Conservation (phyloP, 1,140 invertebrate species). For the Antheraea mylitta region DNA sequence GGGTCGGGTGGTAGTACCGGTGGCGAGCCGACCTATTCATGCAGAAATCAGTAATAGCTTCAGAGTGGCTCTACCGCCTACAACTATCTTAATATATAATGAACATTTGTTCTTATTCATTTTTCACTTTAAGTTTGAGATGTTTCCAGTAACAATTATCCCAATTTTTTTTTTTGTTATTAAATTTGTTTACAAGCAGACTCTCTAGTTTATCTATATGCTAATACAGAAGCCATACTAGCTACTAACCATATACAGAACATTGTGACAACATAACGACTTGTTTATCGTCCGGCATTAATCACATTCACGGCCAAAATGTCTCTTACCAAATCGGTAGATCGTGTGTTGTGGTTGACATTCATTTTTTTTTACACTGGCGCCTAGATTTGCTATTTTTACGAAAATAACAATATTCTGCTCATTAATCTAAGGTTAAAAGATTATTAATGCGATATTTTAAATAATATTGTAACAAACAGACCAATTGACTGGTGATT, state of each 20-base stretch:
- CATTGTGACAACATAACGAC: conserved; percentile 24
- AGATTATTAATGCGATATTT: background rate
- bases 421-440: conserved; percentile 7
- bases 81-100: background rate
- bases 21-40: too few relatives aligned
- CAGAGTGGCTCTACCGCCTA: too few relatives aligned
- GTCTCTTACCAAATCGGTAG: conserved; percentile 40
- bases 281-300: conserved; percentile 51
- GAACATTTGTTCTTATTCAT: background rate
- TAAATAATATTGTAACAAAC: background rate
- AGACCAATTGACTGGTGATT: background rate
- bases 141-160: background rate
- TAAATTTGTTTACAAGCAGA: background rate
- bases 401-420: conserved; percentile 20
- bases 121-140: background rate
- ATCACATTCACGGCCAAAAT: conserved; percentile 36
- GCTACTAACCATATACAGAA: conserved; percentile 25
- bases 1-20: too few relatives aligned
- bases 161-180: background rate
- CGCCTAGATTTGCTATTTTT: conserved; percentile 28
- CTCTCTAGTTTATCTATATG: conserved; percentile 21
- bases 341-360: conserved; percentile 27
- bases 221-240: conserved; percentile 39
- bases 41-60: too few relatives aligned
- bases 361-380: conserved; percentile 34